Evolutionary conservation across 1,140 invertebrate species (phyloP).

Genomic region (Micrasema longulum): DNA sequence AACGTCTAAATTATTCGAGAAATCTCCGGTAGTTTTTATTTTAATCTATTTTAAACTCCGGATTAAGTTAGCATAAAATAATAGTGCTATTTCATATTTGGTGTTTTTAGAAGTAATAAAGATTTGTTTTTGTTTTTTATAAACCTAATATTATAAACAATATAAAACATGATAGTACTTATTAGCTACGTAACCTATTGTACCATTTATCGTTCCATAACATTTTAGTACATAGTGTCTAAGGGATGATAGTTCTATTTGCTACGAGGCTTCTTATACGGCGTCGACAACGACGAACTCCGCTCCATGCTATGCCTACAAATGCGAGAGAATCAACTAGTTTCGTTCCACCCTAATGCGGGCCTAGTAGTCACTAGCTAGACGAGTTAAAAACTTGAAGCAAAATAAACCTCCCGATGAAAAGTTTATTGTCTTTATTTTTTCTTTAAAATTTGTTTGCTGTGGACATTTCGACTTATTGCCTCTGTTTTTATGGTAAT

Average conservation of each 20-base stretch:
- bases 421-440: background rate
- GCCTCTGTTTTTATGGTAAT: conserved; percentile 1
- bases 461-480: background rate
- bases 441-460: background rate
- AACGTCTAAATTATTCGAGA: too few species aligned
- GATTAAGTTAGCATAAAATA: too few species aligned
- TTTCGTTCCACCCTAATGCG: conserved; percentile 27
- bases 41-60: too few species aligned
- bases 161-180: too few species aligned
- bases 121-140: too few species aligned
- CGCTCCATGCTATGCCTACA: conserved; percentile 16
- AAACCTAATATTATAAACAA: too few species aligned
- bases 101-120: too few species aligned
- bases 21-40: too few species aligned
- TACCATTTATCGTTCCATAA: too few species aligned
- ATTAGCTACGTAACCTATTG: too few species aligned
- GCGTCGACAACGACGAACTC: conserved; percentile 1
- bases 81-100: too few species aligned
- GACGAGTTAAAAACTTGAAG: background rate
- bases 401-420: background rate
- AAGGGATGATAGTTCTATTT: conserved; percentile 12
- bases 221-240: too few species aligned
- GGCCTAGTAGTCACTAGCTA: background rate
- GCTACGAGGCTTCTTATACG: background rate
- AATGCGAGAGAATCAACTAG: conserved; percentile 35